phyloP scores from a whole-genome alignment of 2,113 vertebrate genomes.

The Pterocles gutturalis region DNA sequence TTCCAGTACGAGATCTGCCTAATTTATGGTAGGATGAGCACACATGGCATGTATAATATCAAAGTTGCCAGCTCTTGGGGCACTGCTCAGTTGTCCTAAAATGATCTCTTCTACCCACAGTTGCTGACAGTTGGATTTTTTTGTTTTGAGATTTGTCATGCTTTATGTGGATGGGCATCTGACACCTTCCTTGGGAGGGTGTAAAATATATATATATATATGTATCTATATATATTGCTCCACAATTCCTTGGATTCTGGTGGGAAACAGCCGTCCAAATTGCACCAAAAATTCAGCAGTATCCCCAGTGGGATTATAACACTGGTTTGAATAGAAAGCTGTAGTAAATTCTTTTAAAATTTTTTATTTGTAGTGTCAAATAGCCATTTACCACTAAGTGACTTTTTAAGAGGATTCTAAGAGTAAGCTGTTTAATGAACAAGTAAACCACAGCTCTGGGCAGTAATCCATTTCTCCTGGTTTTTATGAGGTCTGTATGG shows the following conservation, averaged over 20 bases:
- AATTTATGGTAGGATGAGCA: neutral
- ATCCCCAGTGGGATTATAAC: neutral
- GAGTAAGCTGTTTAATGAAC: conserved; percentile 45
- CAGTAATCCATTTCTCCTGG: conserved; percentile 52
- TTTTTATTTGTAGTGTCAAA: conserved; percentile 43
- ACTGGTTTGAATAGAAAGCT: neutral
- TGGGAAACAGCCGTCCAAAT: neutral
- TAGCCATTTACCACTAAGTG: conserved; percentile 45
- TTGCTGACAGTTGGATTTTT: neutral
- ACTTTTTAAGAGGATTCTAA: conserved; percentile 61
- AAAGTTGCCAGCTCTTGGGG: neutral
- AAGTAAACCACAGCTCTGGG: conserved; percentile 43
- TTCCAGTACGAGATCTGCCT: neutral
- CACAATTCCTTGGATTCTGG: neutral
- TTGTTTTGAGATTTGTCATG: neutral
- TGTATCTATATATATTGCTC: neutral
- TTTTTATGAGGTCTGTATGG: conserved; percentile 22
- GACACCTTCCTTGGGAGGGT: neutral
- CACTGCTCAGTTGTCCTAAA: neutral
- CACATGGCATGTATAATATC: rapidly evolving
- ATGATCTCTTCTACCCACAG: neutral
- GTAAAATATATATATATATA: too few relatives aligned
- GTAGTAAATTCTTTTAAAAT: neutral
- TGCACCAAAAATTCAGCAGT: neutral
- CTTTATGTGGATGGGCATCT: neutral